Evolutionary conservation across 2,113 vertebrate genomes (phyloP).

Genomic region (Oreocharis arfaki): DNA sequence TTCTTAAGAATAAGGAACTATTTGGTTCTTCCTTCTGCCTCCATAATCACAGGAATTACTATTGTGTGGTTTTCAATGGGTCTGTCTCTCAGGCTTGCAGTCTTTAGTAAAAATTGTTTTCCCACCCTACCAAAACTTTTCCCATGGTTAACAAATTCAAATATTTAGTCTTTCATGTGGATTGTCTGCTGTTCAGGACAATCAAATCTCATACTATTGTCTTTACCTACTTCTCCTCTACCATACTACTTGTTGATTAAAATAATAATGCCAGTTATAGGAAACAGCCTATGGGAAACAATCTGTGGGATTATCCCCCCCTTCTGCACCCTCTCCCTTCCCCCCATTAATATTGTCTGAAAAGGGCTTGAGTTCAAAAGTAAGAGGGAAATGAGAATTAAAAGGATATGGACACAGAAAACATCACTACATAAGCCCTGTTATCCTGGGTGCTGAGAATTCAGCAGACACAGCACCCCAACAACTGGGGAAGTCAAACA

Average conservation of each 20-base stretch:
- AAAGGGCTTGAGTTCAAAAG: not conserved
- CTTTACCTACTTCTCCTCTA: not conserved
- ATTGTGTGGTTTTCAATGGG: conserved; percentile 18
- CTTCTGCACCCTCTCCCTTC: not conserved
- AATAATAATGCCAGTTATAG: not conserved
- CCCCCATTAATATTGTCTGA: not conserved
- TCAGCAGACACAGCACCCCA: not conserved
- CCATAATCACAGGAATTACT: conserved; percentile 25
- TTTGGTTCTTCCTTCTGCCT: conserved; percentile 6
- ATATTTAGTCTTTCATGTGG: conserved; percentile 34
- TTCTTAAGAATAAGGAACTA: conserved; percentile 29
- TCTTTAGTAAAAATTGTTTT: not conserved
- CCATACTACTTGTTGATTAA: not conserved
- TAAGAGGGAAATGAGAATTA: not conserved
- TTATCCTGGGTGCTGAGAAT: not conserved
- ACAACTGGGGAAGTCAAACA: not conserved
- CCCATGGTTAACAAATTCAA: conserved; percentile 27
- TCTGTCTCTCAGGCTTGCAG: not conserved
- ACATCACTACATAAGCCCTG: not conserved
- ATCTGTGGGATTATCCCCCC: not conserved
- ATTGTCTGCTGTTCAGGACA: not conserved
- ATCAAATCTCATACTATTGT: not conserved
- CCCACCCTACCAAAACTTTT: not conserved
- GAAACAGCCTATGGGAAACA: not conserved
- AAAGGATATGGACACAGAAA: not conserved